Base-by-base conservation (phyloP, 2,797 vertebrate genomes). In the Sternarchorhynchus goeldii region DNA sequence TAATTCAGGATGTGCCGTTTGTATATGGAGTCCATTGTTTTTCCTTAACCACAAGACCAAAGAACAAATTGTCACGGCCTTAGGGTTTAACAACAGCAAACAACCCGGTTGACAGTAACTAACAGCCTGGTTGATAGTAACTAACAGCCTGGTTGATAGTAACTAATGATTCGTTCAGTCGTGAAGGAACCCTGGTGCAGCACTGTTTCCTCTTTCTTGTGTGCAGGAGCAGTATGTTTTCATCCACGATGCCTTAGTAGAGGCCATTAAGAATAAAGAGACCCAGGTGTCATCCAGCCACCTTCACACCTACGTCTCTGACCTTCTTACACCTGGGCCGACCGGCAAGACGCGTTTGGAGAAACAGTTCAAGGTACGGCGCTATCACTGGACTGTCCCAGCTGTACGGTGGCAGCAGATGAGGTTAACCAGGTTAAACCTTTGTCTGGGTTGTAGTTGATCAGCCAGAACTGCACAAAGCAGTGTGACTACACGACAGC, bases 151-250 rank as follows among this genome's bases (percentile, higher is more conserved):
- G 41, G 41, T 6, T 36, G 4, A 36, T 36, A 4, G 6, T 36
- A 36, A 45, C 41, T 8, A 45, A 8, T 50, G 34, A 50, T 50
- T 50, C 45, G 12, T 12, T 12, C 10, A 12, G 14, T 50, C 8
- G 14, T 12, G 45, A 14, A 50, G 45, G 45, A 50, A 50, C 45
- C 45, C 41, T 45, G 41, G 10, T 45, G 5, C 6, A 45, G 12
- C 45, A 58, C 18, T 18, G 20, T 14, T 31, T 17, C 5, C n/a
- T 57, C 20, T 78, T 18, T 74, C 18, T 68, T 41, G 85, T 41
- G 73, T 16, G 56, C 60, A 99, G 97, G 97, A 99, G 79, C 97
- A 99, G 79, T 99, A 99, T 7, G 89, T 98, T 68, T 99, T 99
- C 89, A 98, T 98, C 92, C 97, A 99, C 0, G 96, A 99, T 36